Evolutionary conservation across 2,113 vertebrate species (phyloP), one percentile per base, ranked within the genome.

Genomic region (Gallinago paraguaiae): DNA sequence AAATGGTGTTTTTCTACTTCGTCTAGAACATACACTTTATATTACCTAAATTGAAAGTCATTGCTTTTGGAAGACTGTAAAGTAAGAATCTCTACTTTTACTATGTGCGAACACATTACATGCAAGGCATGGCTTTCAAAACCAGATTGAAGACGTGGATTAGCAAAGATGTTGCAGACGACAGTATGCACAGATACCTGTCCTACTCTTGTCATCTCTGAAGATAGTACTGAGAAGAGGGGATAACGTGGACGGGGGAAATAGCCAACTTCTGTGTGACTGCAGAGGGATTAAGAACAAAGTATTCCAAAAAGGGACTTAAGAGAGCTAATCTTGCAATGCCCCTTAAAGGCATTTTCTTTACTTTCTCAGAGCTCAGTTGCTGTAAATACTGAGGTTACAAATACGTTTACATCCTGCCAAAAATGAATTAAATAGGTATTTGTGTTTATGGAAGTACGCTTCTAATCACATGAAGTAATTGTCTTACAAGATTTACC

Each of bases 171-270:
- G 17, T 53, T 54, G 17, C 12, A 81, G 35, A 74, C 87, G 31
- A 39, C 3, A 22, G 5, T 16, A 30, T 41, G 10, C 4, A 27
- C 6, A 37, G 27, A 28, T 35, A 61, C 4, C 16, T 70, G 11
- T 6, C 31, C 8, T 37, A 23, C 7, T 60, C 12, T 63, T 48
- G 9, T 5, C 5, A 51, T 41, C n/a, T 78, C 41, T 74, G 45
- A 83, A 72, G 35, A 39, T 5, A 4, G 5, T 51, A 13, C 10
- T 0, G 1, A 77, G 17, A 7, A n/a, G 9, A 61, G 19, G 3
- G 4, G 0, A 22, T 45, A 41, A 13, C 25, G 2, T 31, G 9
- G 18, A 53, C 17, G 3, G 12, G 70, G 6, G 7, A 22, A 83
- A 35, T 37, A 57, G 9, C 4, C 18, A 43, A 28, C 15, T 51